These are phyloP conservation scores for Cyrtonyx montezumae DNA, from an alignment of 2,113 vertebrate genomes.

Conservation along the genomic window DNA sequence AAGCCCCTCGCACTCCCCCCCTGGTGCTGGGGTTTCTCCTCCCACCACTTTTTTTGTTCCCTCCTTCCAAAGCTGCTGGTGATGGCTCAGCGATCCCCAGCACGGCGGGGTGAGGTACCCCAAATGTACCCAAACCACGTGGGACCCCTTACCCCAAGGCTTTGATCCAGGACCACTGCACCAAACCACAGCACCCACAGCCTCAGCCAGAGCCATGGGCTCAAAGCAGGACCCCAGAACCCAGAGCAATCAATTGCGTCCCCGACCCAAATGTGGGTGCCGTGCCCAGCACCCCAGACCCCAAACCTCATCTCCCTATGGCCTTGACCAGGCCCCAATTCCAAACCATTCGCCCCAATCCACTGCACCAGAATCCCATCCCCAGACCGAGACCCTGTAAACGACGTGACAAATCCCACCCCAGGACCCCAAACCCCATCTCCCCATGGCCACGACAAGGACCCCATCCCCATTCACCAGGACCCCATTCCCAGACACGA, in stretches of 20 bases:
- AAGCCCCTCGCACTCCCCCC: not conserved
- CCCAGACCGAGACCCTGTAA: no score
- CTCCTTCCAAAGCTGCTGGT: not conserved
- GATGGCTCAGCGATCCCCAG: not conserved
- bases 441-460: no score
- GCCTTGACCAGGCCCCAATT: not conserved
- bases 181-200: not conserved
- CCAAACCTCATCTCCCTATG: not conserved
- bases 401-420: not conserved
- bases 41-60: not conserved
- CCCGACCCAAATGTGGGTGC: not conserved
- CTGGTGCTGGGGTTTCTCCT: not conserved
- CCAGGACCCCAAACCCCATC: not conserved
- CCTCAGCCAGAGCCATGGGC: no score
- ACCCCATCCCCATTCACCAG: not conserved
- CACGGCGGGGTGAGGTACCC: not conserved
- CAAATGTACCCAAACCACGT: rapidly evolving
- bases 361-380: no score
- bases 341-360: no score
- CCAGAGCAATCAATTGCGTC: not conserved
- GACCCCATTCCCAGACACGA: no score
- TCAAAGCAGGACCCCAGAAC: not conserved
- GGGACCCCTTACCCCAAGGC: rapidly evolving
- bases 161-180: not conserved
- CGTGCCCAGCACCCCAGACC: not conserved